Conservation (phyloP, 2,113 vertebrate genomes). For the Vulpes vulpes region DNA sequence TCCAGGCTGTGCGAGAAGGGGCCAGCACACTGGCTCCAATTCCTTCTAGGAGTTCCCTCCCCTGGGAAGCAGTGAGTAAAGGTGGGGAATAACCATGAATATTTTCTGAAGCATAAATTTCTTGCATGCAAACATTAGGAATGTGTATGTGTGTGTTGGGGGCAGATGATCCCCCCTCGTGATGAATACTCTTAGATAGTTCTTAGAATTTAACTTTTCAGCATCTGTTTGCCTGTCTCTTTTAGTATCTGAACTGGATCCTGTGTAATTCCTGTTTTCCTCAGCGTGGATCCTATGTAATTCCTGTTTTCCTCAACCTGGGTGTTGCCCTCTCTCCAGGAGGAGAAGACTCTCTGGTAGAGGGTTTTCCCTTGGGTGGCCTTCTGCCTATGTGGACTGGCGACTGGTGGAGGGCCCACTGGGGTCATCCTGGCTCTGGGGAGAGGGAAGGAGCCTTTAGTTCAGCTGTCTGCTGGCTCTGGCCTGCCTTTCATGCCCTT, state of each 20-base stretch:
- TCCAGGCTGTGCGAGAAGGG: too few relatives aligned
- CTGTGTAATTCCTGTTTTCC: background rate
- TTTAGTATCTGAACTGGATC: background rate
- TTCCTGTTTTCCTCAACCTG: background rate
- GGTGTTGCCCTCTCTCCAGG: background rate
- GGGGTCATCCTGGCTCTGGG: background rate
- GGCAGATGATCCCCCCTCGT: too few relatives aligned
- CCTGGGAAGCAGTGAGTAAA: background rate
- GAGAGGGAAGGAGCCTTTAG: background rate
- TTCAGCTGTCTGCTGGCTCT: background rate
- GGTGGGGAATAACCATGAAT: background rate
- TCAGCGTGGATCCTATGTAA: too few relatives aligned
- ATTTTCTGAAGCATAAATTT: background rate
- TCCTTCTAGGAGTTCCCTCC: background rate
- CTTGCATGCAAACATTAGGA: background rate
- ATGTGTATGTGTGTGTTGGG: background rate
- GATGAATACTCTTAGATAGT: background rate
- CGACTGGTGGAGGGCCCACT: background rate
- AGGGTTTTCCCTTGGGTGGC: background rate
- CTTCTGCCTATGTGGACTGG: background rate
- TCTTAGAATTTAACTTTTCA: background rate
- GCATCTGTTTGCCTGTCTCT: background rate
- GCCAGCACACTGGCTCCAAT: background rate
- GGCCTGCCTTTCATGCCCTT: background rate
- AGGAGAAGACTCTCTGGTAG: background rate